A percentile compares a stretch with the other conserved stretches of the same genome.
Conservation (phyloP, 2,888 invertebrate species). For the Julus scandinavius region DNA sequence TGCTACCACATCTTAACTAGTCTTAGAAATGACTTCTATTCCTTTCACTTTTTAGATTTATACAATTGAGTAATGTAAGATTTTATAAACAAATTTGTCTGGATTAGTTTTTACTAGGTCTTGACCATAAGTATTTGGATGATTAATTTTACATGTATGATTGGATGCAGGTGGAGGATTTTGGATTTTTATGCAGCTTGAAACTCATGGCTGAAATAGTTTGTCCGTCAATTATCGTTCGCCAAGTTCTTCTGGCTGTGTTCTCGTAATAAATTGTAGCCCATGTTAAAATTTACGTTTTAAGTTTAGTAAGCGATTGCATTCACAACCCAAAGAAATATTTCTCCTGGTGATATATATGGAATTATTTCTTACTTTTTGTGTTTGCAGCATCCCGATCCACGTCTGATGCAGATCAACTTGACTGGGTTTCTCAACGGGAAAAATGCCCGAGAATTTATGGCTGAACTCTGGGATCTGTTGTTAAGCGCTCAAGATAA, state of each 20-base stretch:
- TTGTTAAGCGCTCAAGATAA: conserved; percentile 95
- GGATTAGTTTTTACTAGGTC: neutral
- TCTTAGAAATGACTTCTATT: too few species aligned
- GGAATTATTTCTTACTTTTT: conserved; percentile 32
- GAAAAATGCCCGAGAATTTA: conserved; percentile 95
- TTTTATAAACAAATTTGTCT: neutral
- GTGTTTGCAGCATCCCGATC: conserved; percentile 85
- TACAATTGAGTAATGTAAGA: too few species aligned
- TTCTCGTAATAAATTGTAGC: conserved; percentile 13
- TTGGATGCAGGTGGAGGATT: conserved; percentile 29
- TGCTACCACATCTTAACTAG: too few species aligned
- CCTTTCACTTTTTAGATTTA: too few species aligned
- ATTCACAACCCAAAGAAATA: neutral
- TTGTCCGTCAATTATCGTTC: neutral
- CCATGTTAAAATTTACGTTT: conserved; percentile 8
- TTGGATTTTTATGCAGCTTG: neutral
- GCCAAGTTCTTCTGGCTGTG: neutral
- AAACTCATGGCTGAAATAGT: neutral
- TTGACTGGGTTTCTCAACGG: conserved; percentile 98
- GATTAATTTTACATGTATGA: conserved; percentile 23
- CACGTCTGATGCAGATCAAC: conserved; percentile 99
- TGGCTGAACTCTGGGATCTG: conserved; percentile 97
- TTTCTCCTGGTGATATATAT: neutral
- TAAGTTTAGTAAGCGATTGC: conserved; percentile 31
- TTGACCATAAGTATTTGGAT: neutral